Conservation (phyloP, 2,797 vertebrate genomes). For the Macrochelys suwanniensis region DNA sequence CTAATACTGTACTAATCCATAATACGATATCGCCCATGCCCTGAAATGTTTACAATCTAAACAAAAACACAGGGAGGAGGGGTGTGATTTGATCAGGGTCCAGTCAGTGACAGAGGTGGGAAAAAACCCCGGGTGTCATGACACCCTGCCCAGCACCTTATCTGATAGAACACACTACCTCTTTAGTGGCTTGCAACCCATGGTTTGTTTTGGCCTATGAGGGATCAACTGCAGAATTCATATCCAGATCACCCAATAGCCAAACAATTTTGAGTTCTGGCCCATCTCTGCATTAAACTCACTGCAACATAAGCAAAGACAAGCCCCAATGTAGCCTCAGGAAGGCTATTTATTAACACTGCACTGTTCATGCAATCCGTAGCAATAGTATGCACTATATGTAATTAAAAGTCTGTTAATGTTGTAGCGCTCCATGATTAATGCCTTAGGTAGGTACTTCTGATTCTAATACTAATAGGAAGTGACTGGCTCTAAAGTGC, state of each 20-base stretch:
- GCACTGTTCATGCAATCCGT: neutral
- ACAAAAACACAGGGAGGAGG: neutral
- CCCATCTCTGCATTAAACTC: neutral
- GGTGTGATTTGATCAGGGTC: neutral
- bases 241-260: neutral
- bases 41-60: neutral
- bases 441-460: slow-evolving; percentile 73
- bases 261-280: neutral
- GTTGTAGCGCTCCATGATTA: slow-evolving; percentile 69
- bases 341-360: slow-evolving; percentile 57
- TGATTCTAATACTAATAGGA: slow-evolving; percentile 79
- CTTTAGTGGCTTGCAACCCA: accelerated
- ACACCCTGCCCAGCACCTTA: neutral
- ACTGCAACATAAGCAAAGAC: accelerated
- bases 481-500: slow-evolving; percentile 68
- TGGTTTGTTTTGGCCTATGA: accelerated
- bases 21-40: neutral
- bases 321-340: slow-evolving; percentile 11
- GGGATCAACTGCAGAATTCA: accelerated
- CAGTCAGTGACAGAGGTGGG: neutral
- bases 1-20: neutral
- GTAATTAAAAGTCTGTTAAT: slow-evolving; percentile 78
- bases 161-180: accelerated
- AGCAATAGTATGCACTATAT: neutral
- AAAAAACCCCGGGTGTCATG: neutral